Base-by-base conservation (phyloP, 2,797 vertebrate species). In the Neoniphon sammara region DNA sequence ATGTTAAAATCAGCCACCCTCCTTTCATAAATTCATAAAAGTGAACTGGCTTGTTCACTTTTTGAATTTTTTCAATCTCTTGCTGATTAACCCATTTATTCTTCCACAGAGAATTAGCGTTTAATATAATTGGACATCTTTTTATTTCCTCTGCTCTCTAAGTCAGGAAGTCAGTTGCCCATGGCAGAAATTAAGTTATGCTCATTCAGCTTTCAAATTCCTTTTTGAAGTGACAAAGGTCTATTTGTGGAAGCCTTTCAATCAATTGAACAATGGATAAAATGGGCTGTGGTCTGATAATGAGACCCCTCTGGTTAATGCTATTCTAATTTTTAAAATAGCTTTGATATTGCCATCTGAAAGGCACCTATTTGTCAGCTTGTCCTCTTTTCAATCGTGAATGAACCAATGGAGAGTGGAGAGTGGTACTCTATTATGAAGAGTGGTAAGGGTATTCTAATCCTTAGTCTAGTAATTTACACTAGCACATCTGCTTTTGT, bases 161-260 rank as follows among this genome's bases (percentile, higher is more conserved):
- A 70, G 46, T n/a, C 21, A 20, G n/a, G 50, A 57, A 39, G 70
- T 70, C 59, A 67, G 58, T 70, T 44, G 44, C 57, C 64, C 1
- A 18, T 56, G 60, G 65, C 59, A 50, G 55, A 76, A 83, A 73
- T 79, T 12, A 76, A 18, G 44, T 78, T 44, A 3, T 6, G 44
- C 59, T 77, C n/a, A 42, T 81, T 78, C 58, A 70, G 56, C 64
- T 73, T 69, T 59, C 4, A 56, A 34, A 83, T 81, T 75, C 15
- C 46, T 60, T 74, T 83, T 81, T 73, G 15, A 81, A 78, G 78
- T 72, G 57, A 44, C 6, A n/a, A 36, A 78, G 42, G 42, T 46
- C 21, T 46, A 23, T 36, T 34, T 65, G 47, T 67, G 31, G 61
- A 75, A 59, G 27, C 39, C 34, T 87, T 73, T 75, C 73, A 78